Percentiles rank a stretch among this genome's conserved stretches.
Evolutionary conservation across 1,140 invertebrate genomes (phyloP).

Genomic region (Apis dorsata): DNA sequence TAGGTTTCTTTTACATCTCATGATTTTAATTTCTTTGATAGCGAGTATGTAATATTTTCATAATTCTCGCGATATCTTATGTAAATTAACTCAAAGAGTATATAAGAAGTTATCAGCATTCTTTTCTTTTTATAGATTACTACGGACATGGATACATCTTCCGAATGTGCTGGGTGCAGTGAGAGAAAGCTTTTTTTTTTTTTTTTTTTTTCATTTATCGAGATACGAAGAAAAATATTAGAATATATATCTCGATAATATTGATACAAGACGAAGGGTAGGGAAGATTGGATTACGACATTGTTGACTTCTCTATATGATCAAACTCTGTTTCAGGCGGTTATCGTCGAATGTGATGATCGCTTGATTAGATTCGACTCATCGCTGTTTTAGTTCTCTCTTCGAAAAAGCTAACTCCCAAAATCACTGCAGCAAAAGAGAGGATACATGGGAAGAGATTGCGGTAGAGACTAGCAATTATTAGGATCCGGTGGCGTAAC

Average conservation of each 20-base stretch:
- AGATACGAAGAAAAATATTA: conserved; percentile 39
- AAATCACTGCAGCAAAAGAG: conserved; percentile 76
- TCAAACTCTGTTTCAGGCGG: conserved; percentile 51
- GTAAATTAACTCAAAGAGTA: conserved; percentile 34
- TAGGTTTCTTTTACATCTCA: conserved; percentile 30
- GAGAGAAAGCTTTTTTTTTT: conserved; percentile 45
- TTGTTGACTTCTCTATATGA: conserved; percentile 54
- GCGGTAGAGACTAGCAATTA: conserved; percentile 87
- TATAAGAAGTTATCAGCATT: conserved; percentile 40
- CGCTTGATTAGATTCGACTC: conserved; percentile 34
- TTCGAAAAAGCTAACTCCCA: conserved; percentile 73
- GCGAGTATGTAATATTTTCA: conserved; percentile 28
- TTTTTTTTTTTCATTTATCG: conserved; percentile 28
- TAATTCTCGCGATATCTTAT: conserved; percentile 31
- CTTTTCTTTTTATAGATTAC: conserved; percentile 36
- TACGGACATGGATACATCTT: conserved; percentile 50
- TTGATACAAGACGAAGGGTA: neutral
- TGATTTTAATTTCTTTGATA: conserved; percentile 21
- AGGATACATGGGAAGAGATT: conserved; percentile 75
- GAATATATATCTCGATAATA: conserved; percentile 35
- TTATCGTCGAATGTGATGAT: conserved; percentile 19
- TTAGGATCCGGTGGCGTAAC: conserved; percentile 91
- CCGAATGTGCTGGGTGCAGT: conserved; percentile 40
- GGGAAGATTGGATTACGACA: conserved; percentile 26
- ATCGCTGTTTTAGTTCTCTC: conserved; percentile 43